Evolutionary conservation across 2,888 invertebrate genomes (phyloP), one percentile per base, ranked within the genome.

Genomic region (Metallyticus violacea): DNA sequence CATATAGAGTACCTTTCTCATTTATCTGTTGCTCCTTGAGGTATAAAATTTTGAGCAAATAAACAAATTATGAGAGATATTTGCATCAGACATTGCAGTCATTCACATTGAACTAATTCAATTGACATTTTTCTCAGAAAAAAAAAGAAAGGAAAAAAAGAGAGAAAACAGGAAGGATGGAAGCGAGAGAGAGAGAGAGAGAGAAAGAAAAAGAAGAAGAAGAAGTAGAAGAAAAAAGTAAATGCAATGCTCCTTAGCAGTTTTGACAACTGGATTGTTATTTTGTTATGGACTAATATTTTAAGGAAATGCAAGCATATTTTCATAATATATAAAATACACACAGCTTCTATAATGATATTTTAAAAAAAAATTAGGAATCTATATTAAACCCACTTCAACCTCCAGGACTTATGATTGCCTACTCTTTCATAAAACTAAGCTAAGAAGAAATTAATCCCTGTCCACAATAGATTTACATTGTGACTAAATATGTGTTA

Each of bases 361-460:
- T 83, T 77, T 62, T 76, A 28, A 77, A 83, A 83, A 62, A n/a
- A 77, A 83, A 6, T 83, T 25, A 28, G 28, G 28, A 28, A 83
- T 9, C 83, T 83, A 83, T 77, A 77, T 7, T 28, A 77, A 77
- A 83, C 83, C 83, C 83, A 83, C 83, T 83, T 83, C 83, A 77
- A 25, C 26, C 27, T 30, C 25, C 30, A 30, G 81, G 30, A 81
- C 30, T 81, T 81, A 30, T 26, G 29, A 77, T 29, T 82, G 27
- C n/a, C 83, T 83, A 77, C 77, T 77, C 77, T 82, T 76, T 76
- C 76, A 22, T 76, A 29, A 62, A 76, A 82, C 82, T 82, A 82
- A 27, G 28, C 76, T 83, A 77, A 26, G 77, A 77, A 77, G 83
- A 83, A 83, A 77, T 83, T 7, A 79, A 27, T 82, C 76, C 76